Percentiles rank a stretch among this genome's conserved stretches.
Conservation (phyloP, 2,113 vertebrate species). For the Dromaius novaehollandiae region DNA sequence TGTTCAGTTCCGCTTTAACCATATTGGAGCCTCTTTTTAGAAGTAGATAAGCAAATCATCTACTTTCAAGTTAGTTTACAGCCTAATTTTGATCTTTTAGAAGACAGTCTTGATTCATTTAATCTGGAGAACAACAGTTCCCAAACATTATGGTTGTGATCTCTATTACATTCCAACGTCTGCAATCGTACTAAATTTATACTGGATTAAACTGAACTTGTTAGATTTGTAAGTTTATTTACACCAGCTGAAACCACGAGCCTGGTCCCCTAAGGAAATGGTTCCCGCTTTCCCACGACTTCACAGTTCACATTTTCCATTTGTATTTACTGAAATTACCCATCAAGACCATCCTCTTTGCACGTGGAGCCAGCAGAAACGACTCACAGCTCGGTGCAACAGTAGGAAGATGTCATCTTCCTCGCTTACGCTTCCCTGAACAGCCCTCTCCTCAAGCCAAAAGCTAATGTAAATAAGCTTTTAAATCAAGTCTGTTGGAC, state of each 20-base stretch:
- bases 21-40: not conserved
- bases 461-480: not conserved
- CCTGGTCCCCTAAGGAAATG: not conserved
- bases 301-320: not conserved
- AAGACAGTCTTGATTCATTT: not conserved
- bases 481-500: not conserved
- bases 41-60: not conserved
- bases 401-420: not conserved
- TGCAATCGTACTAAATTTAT: accelerated
- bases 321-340: not conserved
- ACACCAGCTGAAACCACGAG: not conserved
- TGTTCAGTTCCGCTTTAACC: not conserved
- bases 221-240: not conserved
- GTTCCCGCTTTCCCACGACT: not conserved
- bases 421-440: not conserved
- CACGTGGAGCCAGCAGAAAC: not conserved
- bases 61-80: not conserved
- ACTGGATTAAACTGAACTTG: not conserved
- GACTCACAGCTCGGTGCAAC: not conserved
- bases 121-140: not conserved
- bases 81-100: not conserved
- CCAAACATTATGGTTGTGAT: not conserved
- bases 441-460: not conserved
- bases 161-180: not conserved
- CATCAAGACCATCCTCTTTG: not conserved